phyloP scores from a whole-genome alignment of 2,888 invertebrate species.

The Apodemia zela region DNA sequence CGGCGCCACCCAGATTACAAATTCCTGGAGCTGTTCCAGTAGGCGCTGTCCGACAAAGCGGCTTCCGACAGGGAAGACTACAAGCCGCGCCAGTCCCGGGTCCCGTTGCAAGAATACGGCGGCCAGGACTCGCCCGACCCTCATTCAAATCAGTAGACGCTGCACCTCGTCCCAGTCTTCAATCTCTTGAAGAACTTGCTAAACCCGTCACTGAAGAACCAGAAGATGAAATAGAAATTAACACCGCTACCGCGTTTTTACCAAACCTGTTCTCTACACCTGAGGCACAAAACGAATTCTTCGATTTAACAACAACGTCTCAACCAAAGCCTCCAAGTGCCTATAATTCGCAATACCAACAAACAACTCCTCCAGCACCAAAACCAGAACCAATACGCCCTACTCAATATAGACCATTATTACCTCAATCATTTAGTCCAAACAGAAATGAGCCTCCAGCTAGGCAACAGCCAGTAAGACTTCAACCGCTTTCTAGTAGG shows the following conservation, averaged over 20 bases:
- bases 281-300: slow-evolving; percentile 70
- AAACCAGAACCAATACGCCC: slow-evolving; percentile 68
- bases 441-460: slow-evolving; percentile 56
- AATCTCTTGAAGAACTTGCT: slow-evolving; percentile 73
- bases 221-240: slow-evolving; percentile 81
- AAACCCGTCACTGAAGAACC: slow-evolving; percentile 85
- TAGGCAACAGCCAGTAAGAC: slow-evolving; percentile 64
- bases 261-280: slow-evolving; percentile 63
- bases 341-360: slow-evolving; percentile 68
- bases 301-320: slow-evolving; percentile 66
- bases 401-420: slow-evolving; percentile 67
- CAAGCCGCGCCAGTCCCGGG: slow-evolving; percentile 49
- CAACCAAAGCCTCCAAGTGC: slow-evolving; percentile 67
- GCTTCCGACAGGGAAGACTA: slow-evolving; percentile 64
- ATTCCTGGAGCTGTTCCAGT: slow-evolving; percentile 83
- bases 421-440: slow-evolving; percentile 64
- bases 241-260: slow-evolving; percentile 74
- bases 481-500: slow-evolving; percentile 70
- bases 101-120: slow-evolving; percentile 53
- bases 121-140: slow-evolving; percentile 65
- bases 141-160: slow-evolving; percentile 72
- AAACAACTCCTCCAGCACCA: slow-evolving; percentile 54
- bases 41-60: slow-evolving; percentile 57
- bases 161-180: slow-evolving; percentile 64
- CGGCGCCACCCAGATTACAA: slow-evolving; percentile 82